These are phyloP conservation scores for Lymantria monacha DNA, from an alignment of 2,888 invertebrate species.

Conservation along the genomic window DNA sequence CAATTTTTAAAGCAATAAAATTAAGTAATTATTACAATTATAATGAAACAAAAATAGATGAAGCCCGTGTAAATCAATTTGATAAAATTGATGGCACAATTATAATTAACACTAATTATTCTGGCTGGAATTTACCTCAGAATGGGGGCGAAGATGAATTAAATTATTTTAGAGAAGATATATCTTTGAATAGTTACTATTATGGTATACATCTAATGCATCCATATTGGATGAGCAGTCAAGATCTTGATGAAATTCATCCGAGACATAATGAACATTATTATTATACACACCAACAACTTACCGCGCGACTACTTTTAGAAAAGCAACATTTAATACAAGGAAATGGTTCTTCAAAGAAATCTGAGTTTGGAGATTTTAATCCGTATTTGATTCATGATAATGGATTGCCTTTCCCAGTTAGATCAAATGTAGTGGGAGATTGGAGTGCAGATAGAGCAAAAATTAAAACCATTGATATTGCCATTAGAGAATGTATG, in stretches of 20 bases:
- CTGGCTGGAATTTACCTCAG: constrained; percentile 76
- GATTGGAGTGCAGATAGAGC: constrained; percentile 50
- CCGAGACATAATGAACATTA: constrained; percentile 64
- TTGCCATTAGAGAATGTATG: constrained; percentile 66
- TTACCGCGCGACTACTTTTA: constrained; percentile 58
- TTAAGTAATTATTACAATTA: constrained; percentile 43
- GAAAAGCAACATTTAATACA: constrained; percentile 56
- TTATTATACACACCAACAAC: constrained; percentile 63
- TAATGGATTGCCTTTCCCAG: constrained; percentile 68
- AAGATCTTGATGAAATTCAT: constrained; percentile 61
- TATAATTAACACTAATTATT: constrained; percentile 65
- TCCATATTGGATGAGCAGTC: constrained; percentile 83
- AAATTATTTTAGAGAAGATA: constrained; percentile 85
- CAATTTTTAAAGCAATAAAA: constrained; percentile 60
- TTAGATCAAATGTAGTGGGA: constrained; percentile 44
- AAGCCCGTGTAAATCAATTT: constrained; percentile 48
- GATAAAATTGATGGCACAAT: constrained; percentile 42
- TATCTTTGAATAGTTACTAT: constrained; percentile 83
- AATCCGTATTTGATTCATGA: constrained; percentile 62
- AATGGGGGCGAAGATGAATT: constrained; percentile 73
- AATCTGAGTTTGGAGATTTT: constrained; percentile 43
- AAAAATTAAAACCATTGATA: constrained; percentile 59
- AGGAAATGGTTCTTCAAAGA: constrained; percentile 21
- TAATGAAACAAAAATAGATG: constrained; percentile 30
- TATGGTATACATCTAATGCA: constrained; percentile 78